These are phyloP conservation scores for Shinisaurus crocodilurus DNA, from an alignment of 2,113 vertebrate genomes.

Conservation along the genomic window DNA sequence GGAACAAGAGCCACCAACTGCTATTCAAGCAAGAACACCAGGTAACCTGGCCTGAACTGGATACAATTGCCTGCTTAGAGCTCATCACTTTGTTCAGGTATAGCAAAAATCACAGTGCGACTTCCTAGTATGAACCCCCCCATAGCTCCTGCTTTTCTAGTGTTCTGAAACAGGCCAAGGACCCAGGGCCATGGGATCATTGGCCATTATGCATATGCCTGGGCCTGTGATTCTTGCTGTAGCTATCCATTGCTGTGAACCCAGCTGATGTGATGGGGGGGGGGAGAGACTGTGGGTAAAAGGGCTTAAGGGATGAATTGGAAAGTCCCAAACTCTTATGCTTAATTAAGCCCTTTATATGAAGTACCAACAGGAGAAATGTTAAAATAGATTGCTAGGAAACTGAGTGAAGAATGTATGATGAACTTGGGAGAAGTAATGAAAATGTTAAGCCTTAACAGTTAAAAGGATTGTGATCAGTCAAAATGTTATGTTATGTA, in stretches of 20 bases:
- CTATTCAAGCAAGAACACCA: no score
- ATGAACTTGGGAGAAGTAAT: not conserved
- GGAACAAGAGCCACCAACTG: no score
- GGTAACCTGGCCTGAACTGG: not conserved
- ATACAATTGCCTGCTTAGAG: not conserved
- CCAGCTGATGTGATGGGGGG: not conserved
- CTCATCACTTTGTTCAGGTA: not conserved
- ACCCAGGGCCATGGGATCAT: no score
- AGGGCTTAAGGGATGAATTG: not conserved
- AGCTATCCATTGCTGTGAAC: not conserved
- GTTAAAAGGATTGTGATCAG: not conserved
- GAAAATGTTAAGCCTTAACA: not conserved
- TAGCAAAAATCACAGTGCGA: not conserved
- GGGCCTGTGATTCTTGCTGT: not conserved
- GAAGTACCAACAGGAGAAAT: not conserved
- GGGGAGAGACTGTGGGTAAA: not conserved
- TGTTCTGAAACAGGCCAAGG: not conserved
- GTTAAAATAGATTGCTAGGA: not conserved
- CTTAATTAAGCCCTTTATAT: not conserved
- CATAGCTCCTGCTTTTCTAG: not conserved
- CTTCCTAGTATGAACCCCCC: not conserved
- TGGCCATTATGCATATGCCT: no score
- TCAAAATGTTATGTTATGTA: not conserved
- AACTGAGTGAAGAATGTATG: not conserved
- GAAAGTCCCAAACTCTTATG: not conserved